Evolutionary conservation across 2,888 invertebrate genomes (phyloP).

Genomic region (Orthosia incerta): DNA sequence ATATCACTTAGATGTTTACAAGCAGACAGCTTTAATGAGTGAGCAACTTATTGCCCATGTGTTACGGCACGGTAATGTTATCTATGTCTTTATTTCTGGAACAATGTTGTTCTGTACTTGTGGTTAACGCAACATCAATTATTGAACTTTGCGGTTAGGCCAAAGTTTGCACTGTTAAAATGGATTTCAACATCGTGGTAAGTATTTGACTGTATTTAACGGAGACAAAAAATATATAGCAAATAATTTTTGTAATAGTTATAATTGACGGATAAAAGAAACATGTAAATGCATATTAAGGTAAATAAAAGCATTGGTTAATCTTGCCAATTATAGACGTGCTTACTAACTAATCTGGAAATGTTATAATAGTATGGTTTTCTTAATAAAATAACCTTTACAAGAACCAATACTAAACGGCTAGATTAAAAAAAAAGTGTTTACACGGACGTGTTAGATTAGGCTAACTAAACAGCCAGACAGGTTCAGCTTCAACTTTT

Average conservation of each 20-base stretch:
- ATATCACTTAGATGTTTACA: conserved; percentile 43
- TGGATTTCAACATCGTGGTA: not conserved
- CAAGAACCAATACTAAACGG: too few relatives aligned
- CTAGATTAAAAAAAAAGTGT: too few relatives aligned
- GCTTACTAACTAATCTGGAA: too few relatives aligned
- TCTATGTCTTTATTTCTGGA: conserved; percentile 20
- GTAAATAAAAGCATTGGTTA: too few relatives aligned
- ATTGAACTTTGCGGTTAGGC: conserved; percentile 34
- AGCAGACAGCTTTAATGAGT: conserved; percentile 48
- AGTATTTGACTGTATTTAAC: not conserved
- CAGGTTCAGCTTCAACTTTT: too few relatives aligned
- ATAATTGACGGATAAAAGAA: not conserved
- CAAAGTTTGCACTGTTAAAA: conserved; percentile 15
- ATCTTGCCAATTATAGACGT: too few relatives aligned
- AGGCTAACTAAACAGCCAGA: too few relatives aligned
- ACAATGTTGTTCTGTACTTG: conserved; percentile 36
- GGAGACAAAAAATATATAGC: not conserved
- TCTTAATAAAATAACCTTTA: not conserved
- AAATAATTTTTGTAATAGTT: not conserved
- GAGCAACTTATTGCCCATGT: conserved; percentile 33
- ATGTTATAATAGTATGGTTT: too few relatives aligned
- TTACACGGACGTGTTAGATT: too few relatives aligned
- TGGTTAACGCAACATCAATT: conserved; percentile 7
- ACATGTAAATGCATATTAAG: not conserved
- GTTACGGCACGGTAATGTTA: conserved; percentile 1